Evolutionary conservation across 1,140 invertebrate genomes (phyloP).

Genomic region (Brachionus sp.): DNA sequence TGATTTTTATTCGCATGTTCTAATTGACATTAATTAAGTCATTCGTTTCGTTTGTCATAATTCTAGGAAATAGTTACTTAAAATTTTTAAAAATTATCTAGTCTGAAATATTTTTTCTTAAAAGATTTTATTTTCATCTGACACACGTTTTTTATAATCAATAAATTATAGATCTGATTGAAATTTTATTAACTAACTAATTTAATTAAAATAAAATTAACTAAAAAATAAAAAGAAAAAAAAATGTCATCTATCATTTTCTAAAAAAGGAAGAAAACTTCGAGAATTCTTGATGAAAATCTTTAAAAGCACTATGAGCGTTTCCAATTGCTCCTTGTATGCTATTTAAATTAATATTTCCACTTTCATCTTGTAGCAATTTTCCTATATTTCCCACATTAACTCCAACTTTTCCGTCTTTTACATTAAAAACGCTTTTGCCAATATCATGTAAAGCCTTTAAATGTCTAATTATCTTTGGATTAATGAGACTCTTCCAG

Average conservation of each 20-base stretch:
- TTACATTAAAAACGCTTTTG: not conserved
- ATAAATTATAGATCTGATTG: too few relatives aligned
- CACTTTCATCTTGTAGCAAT: not conserved
- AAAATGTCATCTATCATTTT: not conserved
- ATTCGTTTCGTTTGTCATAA: too few relatives aligned
- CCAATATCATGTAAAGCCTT: not conserved
- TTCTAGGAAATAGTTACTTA: too few relatives aligned
- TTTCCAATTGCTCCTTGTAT: not conserved
- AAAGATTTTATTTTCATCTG: too few relatives aligned
- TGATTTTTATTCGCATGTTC: too few relatives aligned
- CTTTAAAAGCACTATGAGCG: constrained; percentile 4
- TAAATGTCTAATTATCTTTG: not conserved
- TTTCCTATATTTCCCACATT: not conserved
- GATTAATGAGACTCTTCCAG: constrained; percentile 26
- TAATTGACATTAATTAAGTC: too few relatives aligned
- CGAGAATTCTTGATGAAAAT: not conserved
- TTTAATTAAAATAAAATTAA: not conserved
- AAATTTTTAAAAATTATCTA: too few relatives aligned
- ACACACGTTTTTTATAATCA: too few relatives aligned
- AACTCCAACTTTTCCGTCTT: not conserved
- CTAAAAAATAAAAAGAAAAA: not conserved
- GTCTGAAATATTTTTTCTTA: too few relatives aligned
- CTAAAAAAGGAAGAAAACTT: constrained; percentile 8
- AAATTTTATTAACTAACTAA: not conserved
- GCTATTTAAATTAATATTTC: constrained; percentile 17